phyloP scores from a whole-genome alignment of 2,888 invertebrate species.

The Andrena hattorfiana region DNA sequence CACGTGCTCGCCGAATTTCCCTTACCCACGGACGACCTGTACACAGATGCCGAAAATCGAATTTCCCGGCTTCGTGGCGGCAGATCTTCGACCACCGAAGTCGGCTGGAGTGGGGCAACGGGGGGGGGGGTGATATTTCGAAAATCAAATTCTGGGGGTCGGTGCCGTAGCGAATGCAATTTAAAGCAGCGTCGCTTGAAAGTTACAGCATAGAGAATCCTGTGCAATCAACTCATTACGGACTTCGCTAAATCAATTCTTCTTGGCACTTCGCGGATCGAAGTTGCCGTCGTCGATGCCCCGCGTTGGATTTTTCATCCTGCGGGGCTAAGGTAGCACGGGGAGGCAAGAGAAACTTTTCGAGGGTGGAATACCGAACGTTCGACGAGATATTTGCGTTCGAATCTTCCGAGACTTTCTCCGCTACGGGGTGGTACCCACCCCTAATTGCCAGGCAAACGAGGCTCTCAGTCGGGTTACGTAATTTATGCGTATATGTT shows the following conservation, averaged over 20 bases:
- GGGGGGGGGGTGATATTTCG: constrained; percentile 60
- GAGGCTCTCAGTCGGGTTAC: background rate
- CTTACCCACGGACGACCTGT: constrained; percentile 46
- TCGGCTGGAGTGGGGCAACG: background rate
- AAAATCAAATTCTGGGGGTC: constrained; percentile 69
- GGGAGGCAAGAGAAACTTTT: constrained; percentile 15
- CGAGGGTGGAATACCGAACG: background rate
- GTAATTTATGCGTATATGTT: background rate
- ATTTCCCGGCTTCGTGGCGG: constrained; percentile 54
- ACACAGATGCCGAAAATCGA: constrained; percentile 67
- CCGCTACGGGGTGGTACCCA: background rate
- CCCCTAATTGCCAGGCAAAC: constrained; percentile 11
- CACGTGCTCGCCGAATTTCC: constrained; percentile 49
- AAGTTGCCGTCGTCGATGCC: constrained; percentile 29
- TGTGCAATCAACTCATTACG: constrained; percentile 69
- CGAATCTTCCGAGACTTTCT: constrained; percentile 1
- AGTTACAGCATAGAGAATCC: constrained; percentile 64
- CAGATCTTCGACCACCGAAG: constrained; percentile 34
- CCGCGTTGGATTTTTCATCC: constrained; percentile 7
- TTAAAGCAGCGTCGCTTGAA: constrained; percentile 61
- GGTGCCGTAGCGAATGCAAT: constrained; percentile 66
- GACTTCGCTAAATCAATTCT: constrained; percentile 69
- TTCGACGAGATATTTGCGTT: background rate
- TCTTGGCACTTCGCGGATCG: constrained; percentile 49
- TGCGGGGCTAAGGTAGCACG: background rate